Percentiles rank a stretch among this genome's conserved stretches.
These are phyloP conservation scores for Syngnathus floridae DNA, from an alignment of 2,113 vertebrate genomes.

Conservation along the genomic window DNA sequence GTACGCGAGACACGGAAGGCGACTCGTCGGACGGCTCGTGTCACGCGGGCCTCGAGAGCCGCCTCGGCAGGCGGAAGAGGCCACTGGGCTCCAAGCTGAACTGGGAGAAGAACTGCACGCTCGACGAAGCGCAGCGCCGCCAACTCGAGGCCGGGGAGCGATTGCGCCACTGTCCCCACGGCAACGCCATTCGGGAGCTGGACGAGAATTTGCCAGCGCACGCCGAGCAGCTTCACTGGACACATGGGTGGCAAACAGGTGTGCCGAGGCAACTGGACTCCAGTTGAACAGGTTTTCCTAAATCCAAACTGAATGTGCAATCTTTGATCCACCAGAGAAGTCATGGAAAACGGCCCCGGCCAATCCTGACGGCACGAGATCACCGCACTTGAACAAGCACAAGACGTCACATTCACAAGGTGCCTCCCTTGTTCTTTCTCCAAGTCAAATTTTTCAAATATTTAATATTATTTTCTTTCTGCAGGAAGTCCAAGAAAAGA, in stretches of 20 bases:
- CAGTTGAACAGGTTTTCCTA: too few relatives aligned
- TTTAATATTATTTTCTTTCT: slow-evolving; percentile 5
- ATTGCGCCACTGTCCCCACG: slow-evolving; percentile 22
- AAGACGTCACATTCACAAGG: slow-evolving; percentile 47
- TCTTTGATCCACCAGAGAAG: slow-evolving; percentile 38
- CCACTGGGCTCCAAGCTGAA: slow-evolving; percentile 35
- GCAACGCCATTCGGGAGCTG: slow-evolving; percentile 32
- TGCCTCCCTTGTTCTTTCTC: not conserved
- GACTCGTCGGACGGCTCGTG: slow-evolving; percentile 49
- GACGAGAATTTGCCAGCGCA: slow-evolving; percentile 42
- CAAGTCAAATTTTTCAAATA: not conserved
- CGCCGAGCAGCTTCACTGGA: slow-evolving; percentile 22
- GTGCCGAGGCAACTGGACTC: not conserved
- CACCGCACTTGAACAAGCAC: slow-evolving; percentile 48
- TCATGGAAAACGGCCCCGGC: slow-evolving; percentile 31
- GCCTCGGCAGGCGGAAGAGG: slow-evolving; percentile 4
- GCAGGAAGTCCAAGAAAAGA: slow-evolving; percentile 62
- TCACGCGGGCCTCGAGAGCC: slow-evolving; percentile 10
- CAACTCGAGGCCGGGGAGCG: slow-evolving; percentile 20
- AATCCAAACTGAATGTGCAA: not conserved
- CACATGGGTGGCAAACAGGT: slow-evolving; percentile 51
- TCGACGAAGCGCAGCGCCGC: slow-evolving; percentile 19
- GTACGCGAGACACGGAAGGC: slow-evolving; percentile 30
- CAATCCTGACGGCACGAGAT: slow-evolving; percentile 31
- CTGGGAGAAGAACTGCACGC: slow-evolving; percentile 43